Conservation (phyloP, 2,113 vertebrate genomes). For the Macrotus californicus region DNA sequence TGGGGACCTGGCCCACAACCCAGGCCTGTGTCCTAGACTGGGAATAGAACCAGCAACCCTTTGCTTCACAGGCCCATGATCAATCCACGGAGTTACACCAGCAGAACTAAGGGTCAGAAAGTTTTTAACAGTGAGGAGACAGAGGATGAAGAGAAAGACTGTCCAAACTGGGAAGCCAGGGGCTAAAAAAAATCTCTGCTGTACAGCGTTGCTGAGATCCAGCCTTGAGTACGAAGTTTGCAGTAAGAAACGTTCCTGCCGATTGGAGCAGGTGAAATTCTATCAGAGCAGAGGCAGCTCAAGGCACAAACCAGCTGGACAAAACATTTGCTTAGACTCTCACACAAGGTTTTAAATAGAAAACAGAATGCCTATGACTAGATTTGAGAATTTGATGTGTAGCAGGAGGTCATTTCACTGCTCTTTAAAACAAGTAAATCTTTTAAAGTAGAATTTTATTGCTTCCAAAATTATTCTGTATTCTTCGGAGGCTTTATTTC, state of each 20-base stretch:
- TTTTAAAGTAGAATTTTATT: slow-evolving; percentile 20
- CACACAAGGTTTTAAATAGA: background rate
- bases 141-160: background rate
- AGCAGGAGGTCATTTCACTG: background rate
- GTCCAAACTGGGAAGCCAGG: background rate
- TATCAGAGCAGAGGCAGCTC: background rate
- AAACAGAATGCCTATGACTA: background rate
- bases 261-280: background rate
- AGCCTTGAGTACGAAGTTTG: background rate
- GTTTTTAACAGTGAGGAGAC: background rate
- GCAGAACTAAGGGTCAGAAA: background rate
- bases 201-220: background rate
- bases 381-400: background rate
- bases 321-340: background rate
- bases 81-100: no score
- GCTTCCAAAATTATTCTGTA: slow-evolving; percentile 9
- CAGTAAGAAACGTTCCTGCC: background rate
- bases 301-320: background rate
- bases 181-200: no score
- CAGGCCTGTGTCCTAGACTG: no score
- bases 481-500: slow-evolving; percentile 2
- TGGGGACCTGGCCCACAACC: no score
- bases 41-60: no score
- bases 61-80: no score
- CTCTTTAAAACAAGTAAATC: slow-evolving; percentile 30